Percentiles rank a stretch among this genome's conserved stretches.
These are phyloP conservation scores for Crambe crambe DNA, from an alignment of 37 sponge, comb jelly and placozoan species.

Conservation along the genomic window DNA sequence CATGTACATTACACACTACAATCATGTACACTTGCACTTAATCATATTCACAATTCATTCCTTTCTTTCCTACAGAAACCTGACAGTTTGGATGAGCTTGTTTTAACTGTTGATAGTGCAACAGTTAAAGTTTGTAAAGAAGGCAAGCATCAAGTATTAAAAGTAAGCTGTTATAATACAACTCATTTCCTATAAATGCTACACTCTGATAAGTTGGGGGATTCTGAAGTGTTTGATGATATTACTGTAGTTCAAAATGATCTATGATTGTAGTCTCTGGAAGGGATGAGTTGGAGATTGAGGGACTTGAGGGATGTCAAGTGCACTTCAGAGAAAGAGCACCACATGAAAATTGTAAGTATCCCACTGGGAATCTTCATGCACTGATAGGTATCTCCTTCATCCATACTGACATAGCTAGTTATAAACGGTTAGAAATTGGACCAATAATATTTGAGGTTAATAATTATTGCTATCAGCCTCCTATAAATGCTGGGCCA, in stretches of 20 bases:
- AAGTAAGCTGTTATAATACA: background rate
- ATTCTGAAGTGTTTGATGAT: too few species aligned
- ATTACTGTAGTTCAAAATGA: too few species aligned
- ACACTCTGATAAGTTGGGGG: background rate
- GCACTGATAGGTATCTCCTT: background rate
- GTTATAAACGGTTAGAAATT: too few species aligned
- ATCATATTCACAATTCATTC: too few species aligned
- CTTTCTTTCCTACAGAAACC: background rate
- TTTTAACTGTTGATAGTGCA: slow-evolving; percentile 20
- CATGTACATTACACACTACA: too few species aligned
- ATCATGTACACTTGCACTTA: too few species aligned
- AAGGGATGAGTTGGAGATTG: slow-evolving; percentile 25
- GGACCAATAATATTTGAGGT: too few species aligned
- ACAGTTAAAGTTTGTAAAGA: background rate
- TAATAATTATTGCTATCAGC: too few species aligned
- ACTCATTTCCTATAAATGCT: background rate
- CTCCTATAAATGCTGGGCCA: too few species aligned
- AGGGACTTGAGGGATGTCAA: slow-evolving; percentile 29
- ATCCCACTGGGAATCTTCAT: background rate
- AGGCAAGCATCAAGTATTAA: background rate
- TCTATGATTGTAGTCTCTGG: too few species aligned
- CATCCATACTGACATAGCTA: background rate
- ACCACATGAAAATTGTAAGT: background rate
- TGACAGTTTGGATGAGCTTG: background rate
- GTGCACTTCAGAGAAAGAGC: slow-evolving; percentile 20